Conservation (phyloP, 2,888 invertebrate species). For the Habrosyne pyritoides region DNA sequence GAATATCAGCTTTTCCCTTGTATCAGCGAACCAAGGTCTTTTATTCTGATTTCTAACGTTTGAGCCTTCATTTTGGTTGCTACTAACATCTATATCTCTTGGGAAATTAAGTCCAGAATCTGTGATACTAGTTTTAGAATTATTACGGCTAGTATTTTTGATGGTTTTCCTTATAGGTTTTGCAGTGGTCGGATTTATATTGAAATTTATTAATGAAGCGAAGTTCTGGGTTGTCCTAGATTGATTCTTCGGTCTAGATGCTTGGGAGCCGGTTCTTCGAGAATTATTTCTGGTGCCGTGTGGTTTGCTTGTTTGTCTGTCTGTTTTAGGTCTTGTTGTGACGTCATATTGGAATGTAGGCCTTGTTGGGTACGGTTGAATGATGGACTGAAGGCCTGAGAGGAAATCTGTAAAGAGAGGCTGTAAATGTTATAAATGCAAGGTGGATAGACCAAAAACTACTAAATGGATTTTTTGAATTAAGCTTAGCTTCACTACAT, state of each 20-base stretch:
- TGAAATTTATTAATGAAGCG: constrained; percentile 16
- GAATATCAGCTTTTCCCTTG: neutral
- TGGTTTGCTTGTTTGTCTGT: constrained; percentile 16
- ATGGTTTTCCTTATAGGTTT: constrained; percentile 38
- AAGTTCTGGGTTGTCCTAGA: constrained; percentile 14
- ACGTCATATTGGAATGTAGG: constrained; percentile 22
- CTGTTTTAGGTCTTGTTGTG: constrained; percentile 15
- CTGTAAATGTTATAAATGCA: constrained; percentile 20
- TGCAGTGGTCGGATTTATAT: constrained; percentile 28
- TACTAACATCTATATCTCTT: neutral
- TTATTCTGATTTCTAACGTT: neutral
- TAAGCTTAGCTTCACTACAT: too few species aligned
- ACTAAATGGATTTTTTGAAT: too few species aligned
- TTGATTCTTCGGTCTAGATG: constrained; percentile 18
- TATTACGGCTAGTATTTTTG: constrained; percentile 25
- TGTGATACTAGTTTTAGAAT: constrained; percentile 19
- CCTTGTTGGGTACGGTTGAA: constrained; percentile 36
- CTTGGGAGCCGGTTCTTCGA: constrained; percentile 20
- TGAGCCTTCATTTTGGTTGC: neutral
- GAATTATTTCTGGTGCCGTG: constrained; percentile 3
- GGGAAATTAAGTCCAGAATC: neutral
- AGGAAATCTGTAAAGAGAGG: constrained; percentile 55
- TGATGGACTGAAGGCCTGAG: constrained; percentile 52
- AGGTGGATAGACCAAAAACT: constrained; percentile 20
- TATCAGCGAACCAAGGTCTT: neutral